These are phyloP conservation scores for Sporophila hypoxantha DNA, from an alignment of 2,113 vertebrate genomes.

Conservation along the genomic window DNA sequence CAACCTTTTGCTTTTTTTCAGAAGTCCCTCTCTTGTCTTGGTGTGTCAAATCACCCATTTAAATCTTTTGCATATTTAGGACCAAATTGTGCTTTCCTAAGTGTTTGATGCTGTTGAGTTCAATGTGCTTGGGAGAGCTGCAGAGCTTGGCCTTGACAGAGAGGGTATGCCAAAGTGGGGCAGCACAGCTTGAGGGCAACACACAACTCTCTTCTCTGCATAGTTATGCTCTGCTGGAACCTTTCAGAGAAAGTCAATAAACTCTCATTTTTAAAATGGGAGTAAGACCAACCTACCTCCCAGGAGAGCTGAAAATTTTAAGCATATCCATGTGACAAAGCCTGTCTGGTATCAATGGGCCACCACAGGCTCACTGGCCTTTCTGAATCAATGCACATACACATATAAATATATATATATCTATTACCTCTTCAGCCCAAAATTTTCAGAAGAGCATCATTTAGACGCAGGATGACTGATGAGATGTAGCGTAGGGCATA, in stretches of 20 bases:
- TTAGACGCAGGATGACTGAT: neutral
- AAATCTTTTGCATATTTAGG: neutral
- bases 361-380: neutral
- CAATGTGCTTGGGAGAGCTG: neutral
- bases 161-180: neutral
- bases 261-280: neutral
- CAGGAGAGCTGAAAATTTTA: neutral
- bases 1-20: constrained; percentile 42
- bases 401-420: too few species aligned
- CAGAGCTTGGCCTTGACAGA: neutral
- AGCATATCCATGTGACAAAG: neutral
- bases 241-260: neutral
- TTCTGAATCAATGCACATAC: neutral
- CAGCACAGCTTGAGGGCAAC: neutral
- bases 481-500: neutral
- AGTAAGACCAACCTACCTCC: neutral
- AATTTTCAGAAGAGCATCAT: neutral
- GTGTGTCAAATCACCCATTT: constrained; percentile 1
- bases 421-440: neutral
- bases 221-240: neutral
- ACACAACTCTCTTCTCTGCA: neutral
- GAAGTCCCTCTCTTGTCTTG: neutral
- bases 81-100: neutral
- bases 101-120: neutral
- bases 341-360: neutral